Evolutionary conservation across 1,140 invertebrate genomes (phyloP).

Genomic region (Hypothenemus hampei): DNA sequence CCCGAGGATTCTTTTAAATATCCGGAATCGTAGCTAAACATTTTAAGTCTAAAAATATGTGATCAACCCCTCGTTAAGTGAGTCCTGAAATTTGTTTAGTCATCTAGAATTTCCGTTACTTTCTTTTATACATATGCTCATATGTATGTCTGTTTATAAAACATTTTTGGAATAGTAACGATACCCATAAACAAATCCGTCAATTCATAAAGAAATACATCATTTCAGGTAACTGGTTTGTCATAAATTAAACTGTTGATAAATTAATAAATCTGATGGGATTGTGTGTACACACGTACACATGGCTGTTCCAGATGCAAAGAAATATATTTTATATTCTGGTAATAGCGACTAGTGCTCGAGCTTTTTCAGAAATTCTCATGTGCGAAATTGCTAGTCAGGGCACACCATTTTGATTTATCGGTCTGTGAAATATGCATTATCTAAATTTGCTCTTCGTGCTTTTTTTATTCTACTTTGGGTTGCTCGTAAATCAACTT

Average conservation of each 20-base stretch:
- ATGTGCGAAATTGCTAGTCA: slow-evolving; percentile 35
- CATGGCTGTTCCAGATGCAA: slow-evolving; percentile 1
- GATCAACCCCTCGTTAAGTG: not conserved
- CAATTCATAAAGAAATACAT: too few species aligned
- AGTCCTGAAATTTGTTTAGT: too few species aligned
- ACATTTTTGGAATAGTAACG: too few species aligned
- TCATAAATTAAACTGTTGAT: too few species aligned
- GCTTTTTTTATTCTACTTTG: slow-evolving; percentile 41
- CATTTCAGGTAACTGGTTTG: too few species aligned
- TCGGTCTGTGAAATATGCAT: slow-evolving; percentile 41
- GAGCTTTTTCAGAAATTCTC: slow-evolving; percentile 16
- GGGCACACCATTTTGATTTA: slow-evolving; percentile 40
- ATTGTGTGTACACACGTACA: not conserved
- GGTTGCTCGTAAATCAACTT: slow-evolving; percentile 33
- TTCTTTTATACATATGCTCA: too few species aligned
- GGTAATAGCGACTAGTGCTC: not conserved
- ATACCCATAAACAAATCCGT: too few species aligned
- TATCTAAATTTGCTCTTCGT: slow-evolving; percentile 41
- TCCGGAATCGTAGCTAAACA: not conserved
- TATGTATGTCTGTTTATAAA: too few species aligned
- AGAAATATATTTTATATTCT: slow-evolving; percentile 13
- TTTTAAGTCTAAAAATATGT: not conserved
- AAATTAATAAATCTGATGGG: too few species aligned
- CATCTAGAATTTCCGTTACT: too few species aligned
- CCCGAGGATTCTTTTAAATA: not conserved